Evolutionary conservation across 2,888 invertebrate genomes (phyloP), one percentile per base, ranked within the genome.

Genomic region (Pomacea canaliculata): DNA sequence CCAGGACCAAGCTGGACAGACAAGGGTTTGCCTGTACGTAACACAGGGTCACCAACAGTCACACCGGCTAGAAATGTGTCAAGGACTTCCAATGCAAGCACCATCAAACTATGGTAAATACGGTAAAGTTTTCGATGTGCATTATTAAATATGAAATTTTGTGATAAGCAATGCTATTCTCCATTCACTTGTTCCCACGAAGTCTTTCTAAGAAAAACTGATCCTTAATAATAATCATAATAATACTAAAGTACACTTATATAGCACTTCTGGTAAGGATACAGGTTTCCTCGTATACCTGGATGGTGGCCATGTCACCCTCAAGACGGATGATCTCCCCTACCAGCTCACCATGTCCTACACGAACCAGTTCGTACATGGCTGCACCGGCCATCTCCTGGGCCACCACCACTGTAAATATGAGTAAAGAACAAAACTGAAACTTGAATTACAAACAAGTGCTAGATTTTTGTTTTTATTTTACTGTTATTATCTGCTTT

Each of bases 311-410:
- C 95, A 98, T 96, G 92, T 99, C 99, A 79, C 98, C 98, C 92
- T 99, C 99, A 82, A 99, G 94, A 92, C 99, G 95, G 92, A 99
- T 99, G 92, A 99, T 99, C 93, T 99, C 99, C 83, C 99, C 99
- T 23, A 99, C 99, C 88, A 99, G 93, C 92, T 99, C 98, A 86
- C 94, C 94, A 92, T 99, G 98, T 1, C 99, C 99, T 66, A 99
- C 99, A 86, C 99, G 95, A 82, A 99, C 99, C 93, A 99, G 92
- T 93, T 99, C 99, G 94, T 99, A 99, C 98, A 99, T 99, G 94
- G 99, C 99, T 51, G 99, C 96, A 81, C 99, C 99, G 79, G 98
- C 95, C 99, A 99, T 99, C 91, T 96, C 95, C 92, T 99, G 97
- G 83, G 99, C 99, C 80, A 98, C 99, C 71, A 99, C 99, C 92